Evolutionary conservation across 2,113 vertebrate genomes (phyloP).

Genomic region (Epinephelus fuscoguttatus): DNA sequence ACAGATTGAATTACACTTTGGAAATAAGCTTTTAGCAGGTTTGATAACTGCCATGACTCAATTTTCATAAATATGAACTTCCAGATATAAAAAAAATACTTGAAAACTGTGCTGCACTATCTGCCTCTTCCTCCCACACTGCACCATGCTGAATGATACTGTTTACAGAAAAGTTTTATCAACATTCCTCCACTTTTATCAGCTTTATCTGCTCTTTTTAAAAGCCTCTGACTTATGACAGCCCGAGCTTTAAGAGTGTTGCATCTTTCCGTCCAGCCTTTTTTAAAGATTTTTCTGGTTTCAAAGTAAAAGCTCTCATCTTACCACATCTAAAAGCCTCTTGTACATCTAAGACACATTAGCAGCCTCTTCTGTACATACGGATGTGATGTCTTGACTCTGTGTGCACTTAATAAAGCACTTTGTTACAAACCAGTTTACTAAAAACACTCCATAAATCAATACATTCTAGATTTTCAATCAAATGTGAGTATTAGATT

Average conservation of each 20-base stretch:
- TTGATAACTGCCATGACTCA: constrained; percentile 52
- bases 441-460: neutral
- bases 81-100: constrained; percentile 6
- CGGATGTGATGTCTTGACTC: neutral
- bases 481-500: neutral
- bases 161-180: constrained; percentile 35
- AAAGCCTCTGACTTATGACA: constrained; percentile 5
- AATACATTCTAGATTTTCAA: neutral
- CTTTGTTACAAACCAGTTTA: neutral
- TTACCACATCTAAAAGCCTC: neutral
- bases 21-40: constrained; percentile 48
- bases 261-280: neutral
- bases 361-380: neutral
- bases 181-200: constrained; percentile 52
- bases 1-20: constrained; percentile 34
- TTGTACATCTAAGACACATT: neutral
- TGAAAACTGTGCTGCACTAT: constrained; percentile 20
- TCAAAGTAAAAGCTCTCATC: constrained; percentile 7
- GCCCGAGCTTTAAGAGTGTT: neutral
- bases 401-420: neutral
- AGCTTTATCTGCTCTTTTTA: neutral
- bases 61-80: constrained; percentile 46
- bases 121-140: constrained; percentile 54
- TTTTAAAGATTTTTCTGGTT: neutral
- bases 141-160: neutral